Evolutionary conservation across 1,140 invertebrate genomes (phyloP), one percentile per base, ranked within the genome.

Genomic region (Wiebesia pumilae): DNA sequence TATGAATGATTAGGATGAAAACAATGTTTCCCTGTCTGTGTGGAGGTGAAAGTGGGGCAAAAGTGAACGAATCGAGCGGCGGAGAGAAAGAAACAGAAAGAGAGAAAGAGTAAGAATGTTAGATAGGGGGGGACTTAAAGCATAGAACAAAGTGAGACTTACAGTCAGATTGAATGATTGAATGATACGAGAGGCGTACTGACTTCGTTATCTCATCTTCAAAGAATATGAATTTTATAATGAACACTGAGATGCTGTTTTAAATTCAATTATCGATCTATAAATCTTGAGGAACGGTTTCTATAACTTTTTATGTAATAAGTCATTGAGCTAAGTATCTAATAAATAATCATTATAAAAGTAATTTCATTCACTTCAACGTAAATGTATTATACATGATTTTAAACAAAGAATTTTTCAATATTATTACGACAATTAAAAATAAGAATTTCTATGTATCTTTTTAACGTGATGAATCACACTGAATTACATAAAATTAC

Each of bases 1-100:
- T 73, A 77, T 51, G 79, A 86, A 86, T 77, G 67, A 81, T 81
- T 77, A 38, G 9, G 84, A 75, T 43, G 79, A 47, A 75, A 85
- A 85, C 84, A 81, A 73, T 47, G 47, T 81, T 81, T 40, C 0
- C 38, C 43, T 51, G 27, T 77, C 33, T 12, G 38, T 24, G 9
- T 0, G 30, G 30, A 30, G 43, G 65, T 35, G 43, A 54, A 82
- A 51, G 80, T 40, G 19, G 81, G 40, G 24, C 38, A 0, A 43
- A 75, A 12, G 21, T 4, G 35, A 6, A 38, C 3, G 2, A 33
- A 71, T 47, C 43, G 65, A 3, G 27, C 27, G 9, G n/a, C 1
- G 9, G 65, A 62, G 65, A 67, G 65, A 2, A 16, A 67, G n/a
- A n/a, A 12, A 14, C 3, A 2, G n/a, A 79, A 24, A 58, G 77